Percentiles rank a stretch among this genome's conserved stretches.
Evolutionary conservation across 2,113 vertebrate genomes (phyloP).

Genomic region (Plectropomus leopardus): DNA sequence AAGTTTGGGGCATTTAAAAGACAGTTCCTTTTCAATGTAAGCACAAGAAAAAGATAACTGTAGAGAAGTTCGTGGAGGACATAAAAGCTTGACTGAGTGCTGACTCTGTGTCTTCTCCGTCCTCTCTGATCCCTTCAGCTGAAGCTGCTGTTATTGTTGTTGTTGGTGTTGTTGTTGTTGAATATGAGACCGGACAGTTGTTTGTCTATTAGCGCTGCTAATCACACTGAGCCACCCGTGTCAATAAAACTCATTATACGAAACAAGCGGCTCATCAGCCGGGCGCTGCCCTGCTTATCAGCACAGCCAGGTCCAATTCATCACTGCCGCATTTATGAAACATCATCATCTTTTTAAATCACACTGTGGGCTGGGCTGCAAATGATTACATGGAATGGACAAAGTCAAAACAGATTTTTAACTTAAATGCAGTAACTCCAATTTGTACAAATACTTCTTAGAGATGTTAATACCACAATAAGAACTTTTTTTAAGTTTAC

Average conservation of each 20-base stretch:
- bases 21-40: conserved; percentile 12
- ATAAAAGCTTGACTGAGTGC: neutral
- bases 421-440: neutral
- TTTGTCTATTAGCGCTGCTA: conserved; percentile 60
- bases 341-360: conserved; percentile 60
- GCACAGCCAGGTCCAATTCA: conserved; percentile 58
- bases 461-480: neutral
- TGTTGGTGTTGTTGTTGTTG: neutral
- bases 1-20: too few relatives aligned
- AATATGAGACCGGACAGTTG: conserved; percentile 35
- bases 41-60: neutral
- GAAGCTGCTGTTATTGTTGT: neutral
- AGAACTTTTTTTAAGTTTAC: neutral
- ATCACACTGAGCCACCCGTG: conserved; percentile 49
- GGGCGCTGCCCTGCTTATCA: conserved; percentile 55
- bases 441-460: neutral
- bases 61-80: conserved; percentile 3
- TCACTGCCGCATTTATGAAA: conserved; percentile 9
- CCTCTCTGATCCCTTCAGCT: neutral
- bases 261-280: conserved; percentile 53
- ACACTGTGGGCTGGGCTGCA: neutral
- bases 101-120: neutral
- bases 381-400: neutral
- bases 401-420: neutral
- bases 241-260: conserved; percentile 73